Base-by-base conservation (phyloP, 1,140 invertebrate genomes). In the Panulirus ornatus region DNA sequence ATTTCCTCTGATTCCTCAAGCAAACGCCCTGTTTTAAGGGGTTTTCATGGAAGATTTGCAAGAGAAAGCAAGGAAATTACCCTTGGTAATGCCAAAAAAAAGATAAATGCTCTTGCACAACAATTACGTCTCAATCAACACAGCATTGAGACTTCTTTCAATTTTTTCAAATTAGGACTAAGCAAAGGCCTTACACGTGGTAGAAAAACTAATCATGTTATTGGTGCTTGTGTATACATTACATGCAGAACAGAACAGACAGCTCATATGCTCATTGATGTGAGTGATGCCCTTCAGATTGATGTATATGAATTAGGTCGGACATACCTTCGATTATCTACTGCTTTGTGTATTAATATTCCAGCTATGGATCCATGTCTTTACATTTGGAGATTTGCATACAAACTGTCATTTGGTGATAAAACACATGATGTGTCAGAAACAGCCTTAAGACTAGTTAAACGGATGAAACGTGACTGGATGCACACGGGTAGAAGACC, bases 91-190 rank as follows among this genome's bases (percentile, higher is more conserved):
- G 98, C 98, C n/a, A 95, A 96, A 92, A 96, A 95, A 93, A 96
- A 96, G 40, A 98, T 98, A 75, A 96, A 95, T 70, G 95, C 96
- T 84, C 94, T 98, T 2, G 97, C 96, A 91, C 96, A 97, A 93
- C 97, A 97, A 92, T 93, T 98, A 54, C 95, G 94, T 94, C 94
- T 99, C 54, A 98, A 98, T 93, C 96, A 98, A 92, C 97, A 98
- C 93, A 98, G 96, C 93, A 96, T 99, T 75, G 98, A 99, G 85
- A 98, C 97, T 34, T 97, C 98, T 5, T 97, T 97, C 92, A 98
- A 98, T 93, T 99, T 99, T 94, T 99, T 99, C 94, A 99, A 99
- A 95, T 97, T 99, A 96, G 99, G 98, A 42, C 94, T 99, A n/a
- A 95, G 95, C 76, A 94, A 96, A 93, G 92, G 93, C 0, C 94